These are phyloP conservation scores for Ctenodactylus gundi DNA, from an alignment of 2,113 vertebrate genomes.

Conservation along the genomic window DNA sequence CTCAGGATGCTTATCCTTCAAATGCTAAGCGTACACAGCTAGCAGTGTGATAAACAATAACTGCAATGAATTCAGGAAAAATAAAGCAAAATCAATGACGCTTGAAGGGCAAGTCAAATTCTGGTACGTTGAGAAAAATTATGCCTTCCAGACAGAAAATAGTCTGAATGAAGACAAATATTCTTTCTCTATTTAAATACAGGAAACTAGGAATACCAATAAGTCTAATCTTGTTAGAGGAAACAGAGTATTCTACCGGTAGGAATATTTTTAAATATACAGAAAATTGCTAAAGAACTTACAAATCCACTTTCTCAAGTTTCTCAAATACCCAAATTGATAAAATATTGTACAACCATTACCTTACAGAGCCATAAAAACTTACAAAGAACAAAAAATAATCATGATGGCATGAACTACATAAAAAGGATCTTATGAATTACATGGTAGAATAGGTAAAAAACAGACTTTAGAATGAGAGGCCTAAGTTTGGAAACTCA, in stretches of 20 bases:
- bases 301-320: slow-evolving; percentile 36
- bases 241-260: not conserved
- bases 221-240: not conserved
- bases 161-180: not conserved
- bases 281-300: not conserved
- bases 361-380: slow-evolving; percentile 30
- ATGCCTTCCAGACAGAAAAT: not conserved
- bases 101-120: not conserved
- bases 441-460: not conserved
- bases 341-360: not conserved
- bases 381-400: slow-evolving; percentile 39
- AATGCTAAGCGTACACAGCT: not conserved
- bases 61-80: not conserved
- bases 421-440: slow-evolving; percentile 12
- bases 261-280: slow-evolving; percentile 10
- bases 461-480: slow-evolving; percentile 27
- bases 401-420: not conserved
- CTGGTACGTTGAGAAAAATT: not conserved
- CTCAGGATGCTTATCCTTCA: not conserved
- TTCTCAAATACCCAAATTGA: slow-evolving; percentile 37
- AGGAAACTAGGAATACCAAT: not conserved
- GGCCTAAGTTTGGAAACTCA: slow-evolving; percentile 29
- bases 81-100: not conserved
- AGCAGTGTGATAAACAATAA: not conserved
- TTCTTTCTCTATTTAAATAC: not conserved